Conservation (phyloP, 2,797 vertebrate genomes). For the Hoplostethus mediterraneus region DNA sequence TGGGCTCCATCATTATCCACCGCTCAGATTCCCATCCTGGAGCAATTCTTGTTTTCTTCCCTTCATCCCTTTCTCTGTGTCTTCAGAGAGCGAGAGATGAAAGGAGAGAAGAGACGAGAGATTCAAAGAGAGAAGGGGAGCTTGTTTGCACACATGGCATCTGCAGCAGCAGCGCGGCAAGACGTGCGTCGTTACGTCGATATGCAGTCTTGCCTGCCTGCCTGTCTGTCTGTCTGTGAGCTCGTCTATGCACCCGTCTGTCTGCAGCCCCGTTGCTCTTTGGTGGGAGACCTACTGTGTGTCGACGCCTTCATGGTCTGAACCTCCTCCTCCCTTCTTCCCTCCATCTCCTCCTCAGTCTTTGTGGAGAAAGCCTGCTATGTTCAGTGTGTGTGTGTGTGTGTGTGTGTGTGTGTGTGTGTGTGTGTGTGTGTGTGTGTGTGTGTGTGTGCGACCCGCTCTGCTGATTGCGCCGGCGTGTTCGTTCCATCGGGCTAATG, state of each 20-base stretch:
- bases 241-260: not conserved
- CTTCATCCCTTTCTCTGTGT: not conserved
- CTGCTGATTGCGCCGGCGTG: conserved; percentile 39
- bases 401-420: conserved; percentile 2
- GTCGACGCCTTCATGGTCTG: conserved; percentile 15
- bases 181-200: no score
- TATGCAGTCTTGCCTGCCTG: not conserved
- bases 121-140: not conserved
- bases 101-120: not conserved
- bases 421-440: conserved; percentile 4
- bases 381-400: conserved; percentile 5
- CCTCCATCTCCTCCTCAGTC: conserved; percentile 34
- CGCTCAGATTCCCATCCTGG: not conserved
- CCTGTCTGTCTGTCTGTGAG: not conserved
- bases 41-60: not conserved
- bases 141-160: no score
- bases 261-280: conserved; percentile 10
- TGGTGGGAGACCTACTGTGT: not conserved
- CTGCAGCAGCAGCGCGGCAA: no score
- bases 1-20: no score
- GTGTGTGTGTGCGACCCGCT: conserved; percentile 33
- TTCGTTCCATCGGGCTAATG: conserved; percentile 70
- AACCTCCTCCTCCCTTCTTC: conserved; percentile 34
- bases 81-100: not conserved
- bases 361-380: conserved; percentile 23